A percentile compares a stretch with the other conserved stretches of the same genome.
Conservation (phyloP, 2,888 invertebrate genomes). For the Steinernema scapterisci region DNA sequence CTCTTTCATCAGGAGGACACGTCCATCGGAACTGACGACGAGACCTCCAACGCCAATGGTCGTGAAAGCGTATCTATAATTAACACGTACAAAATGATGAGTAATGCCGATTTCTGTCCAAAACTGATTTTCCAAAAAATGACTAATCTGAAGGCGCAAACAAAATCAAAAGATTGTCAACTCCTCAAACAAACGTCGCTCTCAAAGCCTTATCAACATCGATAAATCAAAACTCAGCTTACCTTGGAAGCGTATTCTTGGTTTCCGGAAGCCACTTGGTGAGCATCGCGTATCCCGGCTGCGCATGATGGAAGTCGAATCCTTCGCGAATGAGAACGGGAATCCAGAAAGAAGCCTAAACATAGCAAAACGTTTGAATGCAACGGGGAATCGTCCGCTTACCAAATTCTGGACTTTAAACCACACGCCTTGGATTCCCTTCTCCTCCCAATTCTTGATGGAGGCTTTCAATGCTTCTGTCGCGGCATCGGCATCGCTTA, state of each 20-base stretch:
- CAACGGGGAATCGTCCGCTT: too few relatives aligned
- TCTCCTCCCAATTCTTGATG: slow-evolving; percentile 75
- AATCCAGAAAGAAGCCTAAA: slow-evolving; percentile 77
- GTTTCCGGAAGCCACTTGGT: slow-evolving; percentile 79
- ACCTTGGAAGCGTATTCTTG: slow-evolving; percentile 48
- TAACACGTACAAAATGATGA: slow-evolving; percentile 69
- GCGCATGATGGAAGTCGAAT: slow-evolving; percentile 86
- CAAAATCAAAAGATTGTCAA: not conserved
- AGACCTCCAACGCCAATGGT: slow-evolving; percentile 83
- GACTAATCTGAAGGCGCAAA: not conserved
- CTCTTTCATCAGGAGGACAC: slow-evolving; percentile 83
- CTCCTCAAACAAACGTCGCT: not conserved
- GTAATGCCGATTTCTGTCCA: too few relatives aligned
- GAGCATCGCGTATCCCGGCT: slow-evolving; percentile 80
- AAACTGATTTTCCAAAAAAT: too few relatives aligned
- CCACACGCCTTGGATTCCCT: slow-evolving; percentile 79
- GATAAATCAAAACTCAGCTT: not conserved
- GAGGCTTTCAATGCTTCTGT: slow-evolving; percentile 65
- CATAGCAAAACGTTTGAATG: too few relatives aligned
- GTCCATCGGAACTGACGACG: slow-evolving; percentile 79
- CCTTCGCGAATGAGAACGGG: slow-evolving; percentile 73
- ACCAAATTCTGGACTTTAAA: slow-evolving; percentile 76
- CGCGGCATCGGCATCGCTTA: not conserved
- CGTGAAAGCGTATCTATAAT: slow-evolving; percentile 76
- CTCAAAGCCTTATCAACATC: not conserved